Percentiles rank a stretch among this genome's conserved stretches.
Evolutionary conservation across 2,888 invertebrate genomes (phyloP).

Genomic region (Trichacis sp.): DNA sequence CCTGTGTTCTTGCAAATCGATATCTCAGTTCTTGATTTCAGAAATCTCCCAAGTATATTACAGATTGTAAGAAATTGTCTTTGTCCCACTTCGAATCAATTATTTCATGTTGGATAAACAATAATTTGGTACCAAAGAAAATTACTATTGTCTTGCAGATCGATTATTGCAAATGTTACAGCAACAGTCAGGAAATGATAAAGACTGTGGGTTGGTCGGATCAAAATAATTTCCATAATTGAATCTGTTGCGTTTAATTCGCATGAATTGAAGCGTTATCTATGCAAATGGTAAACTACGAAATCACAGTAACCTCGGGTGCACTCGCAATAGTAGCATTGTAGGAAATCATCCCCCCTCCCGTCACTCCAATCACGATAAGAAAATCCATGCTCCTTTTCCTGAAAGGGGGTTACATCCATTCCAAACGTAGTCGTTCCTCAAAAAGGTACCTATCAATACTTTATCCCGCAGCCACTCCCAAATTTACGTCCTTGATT

Average conservation of each 20-base stretch:
- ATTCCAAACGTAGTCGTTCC: conserved; percentile 36
- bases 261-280: conserved; percentile 29
- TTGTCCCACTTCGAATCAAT: too few relatives aligned
- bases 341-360: conserved; percentile 57
- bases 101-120: too few relatives aligned
- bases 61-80: not conserved
- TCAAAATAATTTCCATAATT: conserved; percentile 3
- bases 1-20: conserved; percentile 43
- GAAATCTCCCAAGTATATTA: too few relatives aligned
- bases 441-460: conserved; percentile 45
- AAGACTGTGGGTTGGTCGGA: not conserved
- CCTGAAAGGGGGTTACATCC: conserved; percentile 61
- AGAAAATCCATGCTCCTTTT: conserved; percentile 62
- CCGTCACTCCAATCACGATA: conserved; percentile 63
- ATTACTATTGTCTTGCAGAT: too few relatives aligned
- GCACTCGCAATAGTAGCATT: not conserved
- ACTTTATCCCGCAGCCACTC: conserved; percentile 53
- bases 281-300: conserved; percentile 26
- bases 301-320: conserved; percentile 17
- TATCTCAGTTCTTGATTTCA: not conserved
- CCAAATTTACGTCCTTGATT: conserved; percentile 51
- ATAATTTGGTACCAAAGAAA: too few relatives aligned
- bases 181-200: not conserved
- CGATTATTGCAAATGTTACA: not conserved
- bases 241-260: conserved; percentile 10